Evolutionary conservation across 2,888 invertebrate genomes (phyloP).

Genomic region (Thera britannica): DNA sequence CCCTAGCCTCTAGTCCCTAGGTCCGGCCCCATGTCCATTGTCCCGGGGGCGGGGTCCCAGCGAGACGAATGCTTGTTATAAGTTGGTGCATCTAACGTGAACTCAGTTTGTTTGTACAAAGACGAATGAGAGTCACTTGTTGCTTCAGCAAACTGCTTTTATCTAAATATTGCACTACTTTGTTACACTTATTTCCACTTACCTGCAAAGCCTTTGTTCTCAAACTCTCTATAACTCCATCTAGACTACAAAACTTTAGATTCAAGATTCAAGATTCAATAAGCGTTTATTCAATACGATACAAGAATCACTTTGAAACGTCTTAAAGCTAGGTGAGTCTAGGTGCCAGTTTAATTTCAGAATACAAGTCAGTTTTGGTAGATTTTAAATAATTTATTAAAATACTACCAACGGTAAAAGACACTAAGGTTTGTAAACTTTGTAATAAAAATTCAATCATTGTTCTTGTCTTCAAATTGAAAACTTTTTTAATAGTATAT

Average conservation of each 20-base stretch:
- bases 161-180: not conserved
- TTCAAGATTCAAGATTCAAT: too few relatives aligned
- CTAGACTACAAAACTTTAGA: not conserved
- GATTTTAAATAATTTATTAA: not conserved
- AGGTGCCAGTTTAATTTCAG: not conserved
- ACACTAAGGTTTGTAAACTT: too few relatives aligned
- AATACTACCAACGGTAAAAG: too few relatives aligned
- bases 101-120: conserved; percentile 44
- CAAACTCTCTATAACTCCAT: not conserved
- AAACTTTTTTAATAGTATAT: not conserved
- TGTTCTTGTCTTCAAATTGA: too few relatives aligned
- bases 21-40: conserved; percentile 13
- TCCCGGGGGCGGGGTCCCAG: conserved; percentile 22
- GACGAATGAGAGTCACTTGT: conserved; percentile 45
- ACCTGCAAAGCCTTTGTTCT: not conserved
- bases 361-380: not conserved
- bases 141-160: conserved; percentile 33
- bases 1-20: not conserved
- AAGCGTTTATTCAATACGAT: too few relatives aligned
- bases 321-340: too few relatives aligned
- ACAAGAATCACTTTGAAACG: too few relatives aligned
- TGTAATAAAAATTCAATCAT: too few relatives aligned
- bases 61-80: conserved; percentile 51
- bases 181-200: not conserved
- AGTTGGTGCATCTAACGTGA: conserved; percentile 40